phyloP scores from a whole-genome alignment of 2,113 vertebrate species.

The Bothrops jararaca region DNA sequence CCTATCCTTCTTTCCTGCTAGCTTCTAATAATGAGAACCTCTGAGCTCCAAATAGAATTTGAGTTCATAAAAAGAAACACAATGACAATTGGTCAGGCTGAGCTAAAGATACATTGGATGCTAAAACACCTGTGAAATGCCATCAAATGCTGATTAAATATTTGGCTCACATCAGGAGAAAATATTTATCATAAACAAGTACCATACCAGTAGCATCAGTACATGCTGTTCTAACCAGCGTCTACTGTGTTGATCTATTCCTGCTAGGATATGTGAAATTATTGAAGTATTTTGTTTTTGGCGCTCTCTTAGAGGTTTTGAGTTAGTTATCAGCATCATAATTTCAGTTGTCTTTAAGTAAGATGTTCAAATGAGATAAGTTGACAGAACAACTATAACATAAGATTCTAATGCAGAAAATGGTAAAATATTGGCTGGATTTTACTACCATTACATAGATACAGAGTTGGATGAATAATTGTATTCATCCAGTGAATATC shows the following conservation, averaged over 20 bases:
- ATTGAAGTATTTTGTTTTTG: background rate
- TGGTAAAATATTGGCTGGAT: no score
- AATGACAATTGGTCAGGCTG: background rate
- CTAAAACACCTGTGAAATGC: background rate
- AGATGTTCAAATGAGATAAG: no score
- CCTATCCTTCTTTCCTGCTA: background rate
- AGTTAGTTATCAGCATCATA: no score
- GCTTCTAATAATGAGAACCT: background rate
- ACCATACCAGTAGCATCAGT: background rate
- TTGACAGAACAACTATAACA: no score
- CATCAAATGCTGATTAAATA: background rate
- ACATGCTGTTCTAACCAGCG: background rate
- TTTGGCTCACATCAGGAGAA: background rate
- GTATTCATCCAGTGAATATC: no score
- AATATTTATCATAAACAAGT: background rate
- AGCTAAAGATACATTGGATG: background rate
- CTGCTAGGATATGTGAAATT: background rate
- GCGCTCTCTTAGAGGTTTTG: background rate
- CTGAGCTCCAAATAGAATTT: background rate
- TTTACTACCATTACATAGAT: no score
- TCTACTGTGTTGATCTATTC: background rate
- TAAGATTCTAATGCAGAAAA: no score
- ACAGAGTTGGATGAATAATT: no score
- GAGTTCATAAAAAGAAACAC: background rate
- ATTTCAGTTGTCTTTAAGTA: no score